These are phyloP conservation scores for Pangasius macronema DNA, from an alignment of 2,797 vertebrate species.

Conservation along the genomic window DNA sequence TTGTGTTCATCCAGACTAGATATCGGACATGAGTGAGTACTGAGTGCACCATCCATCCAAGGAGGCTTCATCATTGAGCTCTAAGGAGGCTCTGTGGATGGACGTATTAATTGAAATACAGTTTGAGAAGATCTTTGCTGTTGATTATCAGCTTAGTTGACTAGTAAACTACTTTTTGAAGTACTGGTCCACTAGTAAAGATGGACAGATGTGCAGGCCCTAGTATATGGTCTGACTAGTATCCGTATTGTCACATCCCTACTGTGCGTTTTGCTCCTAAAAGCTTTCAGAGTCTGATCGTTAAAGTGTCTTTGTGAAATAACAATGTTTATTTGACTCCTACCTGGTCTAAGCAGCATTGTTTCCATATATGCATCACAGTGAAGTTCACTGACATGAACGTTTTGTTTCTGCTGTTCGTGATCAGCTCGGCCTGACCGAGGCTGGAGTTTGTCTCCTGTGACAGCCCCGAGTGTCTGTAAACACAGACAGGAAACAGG, in stretches of 20 bases:
- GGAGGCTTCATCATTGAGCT: neutral
- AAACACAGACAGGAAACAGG: slow-evolving; percentile 42
- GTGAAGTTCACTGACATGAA: neutral
- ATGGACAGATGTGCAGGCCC: too few species aligned
- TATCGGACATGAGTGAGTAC: neutral
- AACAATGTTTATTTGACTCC: neutral
- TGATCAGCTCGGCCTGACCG: slow-evolving; percentile 16
- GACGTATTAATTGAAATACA: neutral
- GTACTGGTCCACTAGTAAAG: too few species aligned
- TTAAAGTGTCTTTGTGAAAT: neutral
- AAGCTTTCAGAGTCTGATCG: neutral
- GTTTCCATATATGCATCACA: neutral
- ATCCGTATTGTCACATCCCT: neutral
- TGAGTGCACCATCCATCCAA: neutral
- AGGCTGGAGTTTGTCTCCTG: slow-evolving; percentile 26
- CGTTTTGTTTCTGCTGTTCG: slow-evolving; percentile 10
- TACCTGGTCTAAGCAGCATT: neutral
- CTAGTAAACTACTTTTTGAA: too few species aligned
- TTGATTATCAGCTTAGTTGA: neutral
- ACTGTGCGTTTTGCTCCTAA: neutral
- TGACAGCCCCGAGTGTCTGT: slow-evolving; percentile 28
- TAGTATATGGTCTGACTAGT: neutral
- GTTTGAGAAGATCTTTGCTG: neutral
- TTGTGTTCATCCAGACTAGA: neutral
- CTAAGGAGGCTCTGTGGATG: neutral